Evolutionary conservation across 2,888 invertebrate species (phyloP).

Genomic region (Drosophila niveifrons): DNA sequence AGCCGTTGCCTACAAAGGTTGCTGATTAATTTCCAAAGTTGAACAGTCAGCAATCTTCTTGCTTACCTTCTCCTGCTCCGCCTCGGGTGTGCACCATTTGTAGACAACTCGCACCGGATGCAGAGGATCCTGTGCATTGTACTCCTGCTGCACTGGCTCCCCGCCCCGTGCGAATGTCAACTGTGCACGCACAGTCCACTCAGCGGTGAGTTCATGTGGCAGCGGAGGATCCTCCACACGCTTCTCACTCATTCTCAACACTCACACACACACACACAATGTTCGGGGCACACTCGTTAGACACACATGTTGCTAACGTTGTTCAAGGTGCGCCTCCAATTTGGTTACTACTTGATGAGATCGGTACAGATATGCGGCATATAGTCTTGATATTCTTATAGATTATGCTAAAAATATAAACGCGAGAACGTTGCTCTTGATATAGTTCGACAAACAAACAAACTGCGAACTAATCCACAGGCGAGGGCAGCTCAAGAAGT

Average conservation of each 20-base stretch:
- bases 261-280: conserved; percentile 4
- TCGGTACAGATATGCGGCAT: conserved; percentile 61
- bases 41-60: not conserved
- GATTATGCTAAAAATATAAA: conserved; percentile 66
- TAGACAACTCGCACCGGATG: conserved; percentile 85
- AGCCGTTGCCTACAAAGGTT: conserved; percentile 33
- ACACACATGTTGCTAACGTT: conserved; percentile 27
- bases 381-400: conserved; percentile 45
- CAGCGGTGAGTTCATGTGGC: conserved; percentile 86
- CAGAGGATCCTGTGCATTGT: conserved; percentile 74
- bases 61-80: conserved; percentile 64
- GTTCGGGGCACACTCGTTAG: conserved; percentile 25
- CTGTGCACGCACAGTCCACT: conserved; percentile 90
- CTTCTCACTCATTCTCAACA: conserved; percentile 29
- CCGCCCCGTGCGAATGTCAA: conserved; percentile 87
- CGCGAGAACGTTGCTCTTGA: conserved; percentile 41
- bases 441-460: conserved; percentile 23
- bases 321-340: conserved; percentile 23
- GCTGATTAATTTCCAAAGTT: too few relatives aligned
- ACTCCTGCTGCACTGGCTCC: conserved; percentile 81
- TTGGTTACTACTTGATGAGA: conserved; percentile 34
- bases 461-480: conserved; percentile 37
- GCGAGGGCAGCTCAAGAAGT: conserved; percentile 36
- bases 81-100: conserved; percentile 86
- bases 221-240: conserved; percentile 45